Base-by-base conservation (phyloP, 2,888 invertebrate species). In the Chrysolina oricalcia region DNA sequence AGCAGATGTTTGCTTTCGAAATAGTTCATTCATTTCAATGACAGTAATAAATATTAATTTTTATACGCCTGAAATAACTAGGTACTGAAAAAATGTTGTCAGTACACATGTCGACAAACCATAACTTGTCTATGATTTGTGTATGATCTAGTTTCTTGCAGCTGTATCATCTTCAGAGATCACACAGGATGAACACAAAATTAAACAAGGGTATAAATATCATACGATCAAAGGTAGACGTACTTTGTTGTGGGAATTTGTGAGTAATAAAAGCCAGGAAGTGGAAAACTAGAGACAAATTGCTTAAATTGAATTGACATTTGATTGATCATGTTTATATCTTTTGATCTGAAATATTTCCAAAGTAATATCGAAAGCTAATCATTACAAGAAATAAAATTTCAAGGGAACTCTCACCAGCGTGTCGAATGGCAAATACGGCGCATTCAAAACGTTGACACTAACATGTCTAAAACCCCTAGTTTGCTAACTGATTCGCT, bases 71-170 rank as follows among this genome's bases (percentile, higher is more conserved):
- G n/a, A 9, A 59, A 27, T 59, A 76, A 77, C 77, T n/a, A n/a
- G n/a, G n/a, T 77, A 79, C 75, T 73, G 67, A 78, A 78, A 75
- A 78, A 78, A 64, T 62, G 73, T 74, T 74, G 74, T 78, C 75
- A 79, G 78, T 81, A 82, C 82, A 82, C 80, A 79, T 82, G 82
- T 81, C 78, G 81, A 82, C 82, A 78, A 62, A 77, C 74, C 77
- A 82, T 82, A 78, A 82, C 68, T 80, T 78, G 74, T 35, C 75
- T 77, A 81, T 81, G 81, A 82, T 82, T 82, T 82, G 81, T 81
- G 27, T 59, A 27, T 35, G 59, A 59, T 59, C 23, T n/a, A 59
- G 27, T 59, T 59, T n/a, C 35, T 8, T 6, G 35, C 35, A 59
- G 59, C 59, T 35, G 59, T 59, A 59, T 23, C 23, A n/a, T n/a